Evolutionary conservation across 2,797 vertebrate species (phyloP).

Genomic region (Pseudomugil tenellus): DNA sequence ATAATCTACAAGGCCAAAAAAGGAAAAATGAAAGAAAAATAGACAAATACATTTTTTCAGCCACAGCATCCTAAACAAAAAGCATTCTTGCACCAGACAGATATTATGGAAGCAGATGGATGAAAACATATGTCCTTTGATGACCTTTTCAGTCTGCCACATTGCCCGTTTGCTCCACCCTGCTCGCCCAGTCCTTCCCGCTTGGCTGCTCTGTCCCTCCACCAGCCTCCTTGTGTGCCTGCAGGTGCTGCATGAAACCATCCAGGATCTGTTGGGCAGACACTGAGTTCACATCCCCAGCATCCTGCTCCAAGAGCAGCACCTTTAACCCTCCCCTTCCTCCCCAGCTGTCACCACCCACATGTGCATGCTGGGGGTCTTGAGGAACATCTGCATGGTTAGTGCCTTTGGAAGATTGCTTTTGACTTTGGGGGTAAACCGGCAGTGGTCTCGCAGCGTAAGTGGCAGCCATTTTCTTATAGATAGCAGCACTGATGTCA

Average conservation of each 20-base stretch:
- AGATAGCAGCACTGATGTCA: slow-evolving; percentile 69
- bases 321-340: slow-evolving; percentile 43
- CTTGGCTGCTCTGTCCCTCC: slow-evolving; percentile 49
- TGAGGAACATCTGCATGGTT: slow-evolving; percentile 35
- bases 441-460: slow-evolving; percentile 55
- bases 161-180: slow-evolving; percentile 32
- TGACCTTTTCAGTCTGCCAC: slow-evolving; percentile 43
- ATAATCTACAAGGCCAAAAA: background rate
- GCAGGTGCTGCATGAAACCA: slow-evolving; percentile 80
- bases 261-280: slow-evolving; percentile 81
- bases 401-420: slow-evolving; percentile 18
- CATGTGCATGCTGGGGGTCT: slow-evolving; percentile 45
- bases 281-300: slow-evolving; percentile 64
- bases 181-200: slow-evolving; percentile 49
- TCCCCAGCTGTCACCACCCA: slow-evolving; percentile 39
- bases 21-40: background rate
- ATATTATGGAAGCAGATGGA: slow-evolving; percentile 12
- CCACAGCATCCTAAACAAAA: background rate
- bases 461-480: slow-evolving; percentile 63
- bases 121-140: slow-evolving; percentile 15
- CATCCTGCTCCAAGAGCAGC: slow-evolving; percentile 50
- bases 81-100: slow-evolving; percentile 9
- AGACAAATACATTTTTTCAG: too few relatives aligned
- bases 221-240: slow-evolving; percentile 47
- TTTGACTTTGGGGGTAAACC: slow-evolving; percentile 50